These are phyloP conservation scores for Murina feae DNA, from an alignment of 2,113 vertebrate species.

Conservation along the genomic window DNA sequence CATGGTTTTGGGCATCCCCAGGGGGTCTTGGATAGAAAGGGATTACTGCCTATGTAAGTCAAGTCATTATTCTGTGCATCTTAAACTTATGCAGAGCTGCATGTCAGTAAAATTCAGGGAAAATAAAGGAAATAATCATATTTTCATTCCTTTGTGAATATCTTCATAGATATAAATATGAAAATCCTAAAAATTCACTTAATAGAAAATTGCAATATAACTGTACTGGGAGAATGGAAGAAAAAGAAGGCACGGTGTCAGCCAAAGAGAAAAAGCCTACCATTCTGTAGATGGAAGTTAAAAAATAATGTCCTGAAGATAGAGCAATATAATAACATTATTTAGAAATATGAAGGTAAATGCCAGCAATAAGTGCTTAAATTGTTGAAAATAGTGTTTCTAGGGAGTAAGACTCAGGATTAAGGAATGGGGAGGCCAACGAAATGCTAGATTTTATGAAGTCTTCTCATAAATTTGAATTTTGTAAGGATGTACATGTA, in stretches of 20 bases:
- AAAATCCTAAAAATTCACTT: conserved; percentile 17
- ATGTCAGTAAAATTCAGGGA: background rate
- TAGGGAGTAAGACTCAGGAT: background rate
- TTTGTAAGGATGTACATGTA: background rate
- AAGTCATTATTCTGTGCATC: background rate
- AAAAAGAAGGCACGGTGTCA: background rate
- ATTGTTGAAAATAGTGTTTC: background rate
- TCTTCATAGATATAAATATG: conserved; percentile 17
- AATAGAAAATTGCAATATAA: background rate
- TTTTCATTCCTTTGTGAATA: conserved; percentile 6
- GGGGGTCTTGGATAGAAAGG: background rate
- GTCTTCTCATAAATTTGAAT: background rate
- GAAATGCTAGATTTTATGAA: background rate
- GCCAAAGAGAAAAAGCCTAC: background rate
- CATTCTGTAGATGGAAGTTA: background rate
- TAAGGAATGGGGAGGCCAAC: background rate
- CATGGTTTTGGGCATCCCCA: background rate
- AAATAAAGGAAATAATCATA: conserved; percentile 5
- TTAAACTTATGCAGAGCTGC: background rate
- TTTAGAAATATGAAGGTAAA: conserved; percentile 24
- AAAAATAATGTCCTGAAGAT: background rate
- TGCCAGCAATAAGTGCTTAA: background rate
- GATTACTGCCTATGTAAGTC: background rate
- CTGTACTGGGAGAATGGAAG: background rate
- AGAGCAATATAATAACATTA: background rate